A percentile compares a stretch with the other conserved stretches of the same genome.
These are phyloP conservation scores for Simalia tracyae DNA, from an alignment of 2,797 vertebrate species.

Conservation along the genomic window DNA sequence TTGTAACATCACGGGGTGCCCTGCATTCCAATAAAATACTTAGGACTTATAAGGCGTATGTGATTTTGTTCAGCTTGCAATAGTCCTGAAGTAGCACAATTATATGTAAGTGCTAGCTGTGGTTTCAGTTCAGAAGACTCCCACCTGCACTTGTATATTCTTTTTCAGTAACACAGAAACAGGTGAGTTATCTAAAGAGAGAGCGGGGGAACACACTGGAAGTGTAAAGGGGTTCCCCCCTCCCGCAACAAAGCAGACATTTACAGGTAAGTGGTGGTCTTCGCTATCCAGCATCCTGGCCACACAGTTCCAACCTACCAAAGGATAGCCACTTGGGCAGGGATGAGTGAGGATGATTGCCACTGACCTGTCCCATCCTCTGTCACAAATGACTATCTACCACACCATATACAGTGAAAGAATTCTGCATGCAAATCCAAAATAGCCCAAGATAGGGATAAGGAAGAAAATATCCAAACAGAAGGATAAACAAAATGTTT, in stretches of 20 bases:
- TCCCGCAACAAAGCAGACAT: background rate
- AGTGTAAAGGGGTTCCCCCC: background rate
- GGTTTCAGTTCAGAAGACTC: background rate
- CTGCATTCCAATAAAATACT: background rate
- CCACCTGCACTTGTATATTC: background rate
- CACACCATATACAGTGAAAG: background rate
- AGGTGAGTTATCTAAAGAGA: background rate
- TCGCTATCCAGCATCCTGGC: background rate
- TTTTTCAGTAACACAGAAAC: background rate
- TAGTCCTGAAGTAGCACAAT: constrained; percentile 4
- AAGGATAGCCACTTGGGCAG: background rate
- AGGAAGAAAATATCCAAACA: background rate
- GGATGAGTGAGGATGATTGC: background rate
- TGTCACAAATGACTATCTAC: background rate
- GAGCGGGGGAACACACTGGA: background rate
- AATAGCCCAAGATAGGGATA: background rate
- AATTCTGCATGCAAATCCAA: background rate
- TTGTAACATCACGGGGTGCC: background rate
- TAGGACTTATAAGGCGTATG: constrained; percentile 8
- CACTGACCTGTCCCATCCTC: background rate
- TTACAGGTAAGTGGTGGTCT: background rate
- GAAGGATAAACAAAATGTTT: background rate
- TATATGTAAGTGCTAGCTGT: background rate
- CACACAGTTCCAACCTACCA: background rate
- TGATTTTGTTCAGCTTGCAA: background rate